Conservation (phyloP, 2,888 invertebrate species). For the Agonopterix alstromeriana region DNA sequence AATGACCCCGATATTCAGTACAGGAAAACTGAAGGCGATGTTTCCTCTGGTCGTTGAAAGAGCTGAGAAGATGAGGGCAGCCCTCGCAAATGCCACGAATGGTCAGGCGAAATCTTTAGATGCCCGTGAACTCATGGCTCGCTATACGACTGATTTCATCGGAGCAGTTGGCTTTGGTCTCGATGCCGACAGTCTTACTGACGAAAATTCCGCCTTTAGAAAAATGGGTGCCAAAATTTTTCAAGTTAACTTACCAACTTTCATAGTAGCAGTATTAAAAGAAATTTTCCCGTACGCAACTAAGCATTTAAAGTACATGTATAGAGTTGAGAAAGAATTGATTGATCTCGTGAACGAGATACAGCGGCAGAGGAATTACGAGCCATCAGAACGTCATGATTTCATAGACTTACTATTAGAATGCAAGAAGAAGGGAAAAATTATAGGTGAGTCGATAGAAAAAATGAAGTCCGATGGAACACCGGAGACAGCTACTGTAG, state of each 20-base stretch:
- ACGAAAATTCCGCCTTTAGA: constrained; percentile 17
- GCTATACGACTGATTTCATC: constrained; percentile 18
- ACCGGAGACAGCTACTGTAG: constrained; percentile 9
- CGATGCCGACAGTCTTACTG: constrained; percentile 13
- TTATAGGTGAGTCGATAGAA: constrained; percentile 15
- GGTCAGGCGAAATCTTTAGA: not conserved
- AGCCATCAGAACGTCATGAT: constrained; percentile 19
- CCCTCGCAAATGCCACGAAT: not conserved
- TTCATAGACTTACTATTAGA: constrained; percentile 24
- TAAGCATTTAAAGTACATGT: constrained; percentile 1
- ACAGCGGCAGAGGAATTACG: constrained; percentile 13
- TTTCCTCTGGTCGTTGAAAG: constrained; percentile 19
- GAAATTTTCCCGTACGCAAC: not conserved
- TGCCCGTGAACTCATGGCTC: constrained; percentile 20
- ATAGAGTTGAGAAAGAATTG: constrained; percentile 1
- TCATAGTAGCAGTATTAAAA: constrained; percentile 2
- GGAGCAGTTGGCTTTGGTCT: constrained; percentile 19
- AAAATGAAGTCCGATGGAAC: constrained; percentile 13
- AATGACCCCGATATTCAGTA: constrained; percentile 31
- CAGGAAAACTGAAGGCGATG: constrained; percentile 21
- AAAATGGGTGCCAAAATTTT: constrained; percentile 16
- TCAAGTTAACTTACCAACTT: not conserved
- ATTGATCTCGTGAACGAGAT: constrained; percentile 8
- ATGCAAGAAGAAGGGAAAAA: constrained; percentile 15
- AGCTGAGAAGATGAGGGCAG: constrained; percentile 29